Conservation (phyloP, 2,888 invertebrate species). For the Conchocele bisecta region DNA sequence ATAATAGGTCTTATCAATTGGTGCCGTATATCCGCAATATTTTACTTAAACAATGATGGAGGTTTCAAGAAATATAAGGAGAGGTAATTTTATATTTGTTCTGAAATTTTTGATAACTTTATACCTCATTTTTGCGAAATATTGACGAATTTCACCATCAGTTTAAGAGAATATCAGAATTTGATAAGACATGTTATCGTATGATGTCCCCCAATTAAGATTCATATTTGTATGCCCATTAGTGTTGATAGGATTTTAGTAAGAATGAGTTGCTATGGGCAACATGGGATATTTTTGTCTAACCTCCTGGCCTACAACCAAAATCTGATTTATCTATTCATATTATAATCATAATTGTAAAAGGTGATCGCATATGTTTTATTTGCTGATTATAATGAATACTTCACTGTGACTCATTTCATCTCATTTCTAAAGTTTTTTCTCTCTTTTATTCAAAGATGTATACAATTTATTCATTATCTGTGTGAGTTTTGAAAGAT, state of each 20-base stretch:
- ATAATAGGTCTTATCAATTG: too few relatives aligned
- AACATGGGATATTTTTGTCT: slow-evolving; percentile 55
- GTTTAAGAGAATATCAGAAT: too few relatives aligned
- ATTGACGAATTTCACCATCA: too few relatives aligned
- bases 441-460: slow-evolving; percentile 37
- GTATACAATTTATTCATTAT: slow-evolving; percentile 67
- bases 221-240: slow-evolving; percentile 26
- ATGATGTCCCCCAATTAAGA: too few relatives aligned
- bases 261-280: slow-evolving; percentile 57
- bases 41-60: too few relatives aligned
- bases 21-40: too few relatives aligned
- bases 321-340: slow-evolving; percentile 66
- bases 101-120: too few relatives aligned
- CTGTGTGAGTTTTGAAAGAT: slow-evolving; percentile 41
- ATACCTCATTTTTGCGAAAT: too few relatives aligned
- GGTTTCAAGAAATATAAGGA: too few relatives aligned
- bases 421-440: slow-evolving; percentile 50
- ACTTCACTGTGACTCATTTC: slow-evolving; percentile 46
- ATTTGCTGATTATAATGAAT: slow-evolving; percentile 67
- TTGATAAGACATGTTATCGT: too few relatives aligned
- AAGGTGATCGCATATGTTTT: slow-evolving; percentile 68
- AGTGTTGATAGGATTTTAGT: slow-evolving; percentile 38
- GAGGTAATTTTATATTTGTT: too few relatives aligned
- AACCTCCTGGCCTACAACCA: slow-evolving; percentile 50
- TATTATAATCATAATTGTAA: slow-evolving; percentile 66